Conservation (phyloP, 2,113 vertebrate genomes). For the Callopanchax toddi region DNA sequence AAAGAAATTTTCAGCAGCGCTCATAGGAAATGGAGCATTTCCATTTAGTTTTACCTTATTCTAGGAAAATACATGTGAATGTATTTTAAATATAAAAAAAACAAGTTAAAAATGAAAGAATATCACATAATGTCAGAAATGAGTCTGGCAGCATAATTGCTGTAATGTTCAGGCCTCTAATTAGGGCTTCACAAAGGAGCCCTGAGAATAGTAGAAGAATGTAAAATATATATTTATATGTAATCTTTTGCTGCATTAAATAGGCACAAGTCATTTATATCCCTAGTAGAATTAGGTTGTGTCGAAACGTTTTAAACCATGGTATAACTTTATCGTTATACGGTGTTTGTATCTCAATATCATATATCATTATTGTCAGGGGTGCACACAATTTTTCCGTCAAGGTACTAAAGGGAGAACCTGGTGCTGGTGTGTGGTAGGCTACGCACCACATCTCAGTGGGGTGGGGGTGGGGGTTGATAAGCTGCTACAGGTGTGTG, state of each 20-base stretch:
- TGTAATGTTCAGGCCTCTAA: slow-evolving; percentile 14
- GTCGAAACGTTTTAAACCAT: no score
- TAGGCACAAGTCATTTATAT: slow-evolving; percentile 48
- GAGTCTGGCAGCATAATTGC: slow-evolving; percentile 25
- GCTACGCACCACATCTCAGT: no score
- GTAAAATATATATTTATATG: slow-evolving; percentile 8
- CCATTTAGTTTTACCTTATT: neutral
- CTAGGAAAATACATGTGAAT: neutral
- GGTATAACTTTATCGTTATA: no score
- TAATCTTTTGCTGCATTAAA: slow-evolving; percentile 31
- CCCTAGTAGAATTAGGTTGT: slow-evolving; percentile 28
- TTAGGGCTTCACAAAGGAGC: slow-evolving; percentile 21
- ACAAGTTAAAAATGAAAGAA: neutral
- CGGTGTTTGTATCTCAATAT: no score
- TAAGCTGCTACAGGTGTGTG: no score
- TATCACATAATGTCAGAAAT: slow-evolving; percentile 11
- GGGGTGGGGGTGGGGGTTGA: no score
- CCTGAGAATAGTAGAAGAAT: slow-evolving; percentile 27
- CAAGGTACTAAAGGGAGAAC: no score
- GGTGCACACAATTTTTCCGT: no score
- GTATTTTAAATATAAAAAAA: neutral
- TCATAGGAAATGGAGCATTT: neutral
- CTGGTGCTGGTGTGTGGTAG: no score
- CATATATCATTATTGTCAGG: no score
- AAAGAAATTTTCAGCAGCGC: slow-evolving; percentile 1